Percentiles rank a stretch among this genome's conserved stretches.
phyloP scores from a whole-genome alignment of 2,113 vertebrate species.

The Catharus fuscescens region DNA sequence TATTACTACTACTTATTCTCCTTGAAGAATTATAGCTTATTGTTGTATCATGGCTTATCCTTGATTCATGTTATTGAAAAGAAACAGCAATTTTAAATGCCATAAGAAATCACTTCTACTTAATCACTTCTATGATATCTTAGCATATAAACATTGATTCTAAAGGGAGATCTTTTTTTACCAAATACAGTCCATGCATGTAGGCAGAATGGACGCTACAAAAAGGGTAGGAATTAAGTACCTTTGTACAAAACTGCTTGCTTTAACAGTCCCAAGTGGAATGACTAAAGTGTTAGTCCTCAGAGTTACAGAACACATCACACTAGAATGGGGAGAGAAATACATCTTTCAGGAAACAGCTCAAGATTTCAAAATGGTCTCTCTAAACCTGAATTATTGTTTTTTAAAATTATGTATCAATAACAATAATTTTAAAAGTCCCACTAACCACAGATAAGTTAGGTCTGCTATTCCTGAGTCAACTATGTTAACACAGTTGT shows the following conservation, averaged over 20 bases:
- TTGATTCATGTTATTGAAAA: neutral
- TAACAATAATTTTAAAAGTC: neutral
- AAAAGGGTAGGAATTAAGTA: neutral
- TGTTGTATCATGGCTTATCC: neutral
- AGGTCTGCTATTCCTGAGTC: neutral
- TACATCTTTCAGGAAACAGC: neutral
- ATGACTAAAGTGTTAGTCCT: neutral
- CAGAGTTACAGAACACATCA: neutral
- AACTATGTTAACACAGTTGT: neutral
- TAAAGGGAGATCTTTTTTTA: neutral
- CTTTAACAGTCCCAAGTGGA: neutral
- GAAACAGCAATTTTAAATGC: neutral
- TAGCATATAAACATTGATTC: neutral
- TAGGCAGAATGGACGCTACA: neutral
- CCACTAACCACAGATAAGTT: neutral
- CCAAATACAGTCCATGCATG: neutral
- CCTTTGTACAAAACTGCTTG: neutral
- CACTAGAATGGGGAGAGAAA: neutral
- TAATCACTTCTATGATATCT: neutral
- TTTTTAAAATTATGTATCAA: neutral
- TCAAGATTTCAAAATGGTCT: neutral
- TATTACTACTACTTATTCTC: neutral
- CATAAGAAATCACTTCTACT: neutral
- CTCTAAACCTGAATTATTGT: neutral
- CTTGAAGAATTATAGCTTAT: neutral